Base-by-base conservation (phyloP, 2,888 invertebrate genomes). In the Altica lythri region DNA sequence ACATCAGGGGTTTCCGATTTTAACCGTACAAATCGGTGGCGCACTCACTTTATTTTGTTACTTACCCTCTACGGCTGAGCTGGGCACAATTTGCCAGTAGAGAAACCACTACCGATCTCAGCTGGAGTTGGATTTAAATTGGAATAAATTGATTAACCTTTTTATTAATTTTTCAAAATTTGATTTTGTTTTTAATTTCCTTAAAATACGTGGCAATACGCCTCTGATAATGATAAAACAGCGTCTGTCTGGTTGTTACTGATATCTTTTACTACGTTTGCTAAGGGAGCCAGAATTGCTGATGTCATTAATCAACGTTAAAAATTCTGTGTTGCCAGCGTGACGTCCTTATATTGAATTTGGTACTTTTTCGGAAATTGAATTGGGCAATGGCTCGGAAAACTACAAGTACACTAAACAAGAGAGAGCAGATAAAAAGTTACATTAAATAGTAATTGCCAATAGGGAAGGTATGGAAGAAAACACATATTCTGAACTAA, bases 341-440 rank as follows among this genome's bases (percentile, higher is more conserved):
- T 46, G 46, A 46, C 53, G 53, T 38, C 38, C 50, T 58, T 53
- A 55, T 53, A 53, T 59, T 47, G 55, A 55, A 59, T 53, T 55
- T 53, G 27, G 30, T 34, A 49, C 48, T 55, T 55, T 58, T 55
- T 53, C 43, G 53, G 44, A 53, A 59, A 59, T 49, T 55, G 55
- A 53, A 59, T 52, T 55, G 55, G 45, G 45, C 53, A 55, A 59
- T 59, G 55, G 55, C 13, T 35, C 55, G 50, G 47, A 51, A 61
- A 58, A 58, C 29, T 49, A 22, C 37, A 35, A 32, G n/a, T n/a
- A n/a, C n/a, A n/a, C 18, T 35, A 42, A 30, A 13, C 13, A 30
- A 30, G 30, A 13, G 30, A 22, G 37, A 18, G 47, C 27, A 29
- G 13, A n/a, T 8, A 18, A 1, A 10, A 12, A 10, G 12, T 48